Evolutionary conservation across 2,113 vertebrate genomes (phyloP), one percentile per base, ranked within the genome.

Genomic region (Syngnathus scovelli): DNA sequence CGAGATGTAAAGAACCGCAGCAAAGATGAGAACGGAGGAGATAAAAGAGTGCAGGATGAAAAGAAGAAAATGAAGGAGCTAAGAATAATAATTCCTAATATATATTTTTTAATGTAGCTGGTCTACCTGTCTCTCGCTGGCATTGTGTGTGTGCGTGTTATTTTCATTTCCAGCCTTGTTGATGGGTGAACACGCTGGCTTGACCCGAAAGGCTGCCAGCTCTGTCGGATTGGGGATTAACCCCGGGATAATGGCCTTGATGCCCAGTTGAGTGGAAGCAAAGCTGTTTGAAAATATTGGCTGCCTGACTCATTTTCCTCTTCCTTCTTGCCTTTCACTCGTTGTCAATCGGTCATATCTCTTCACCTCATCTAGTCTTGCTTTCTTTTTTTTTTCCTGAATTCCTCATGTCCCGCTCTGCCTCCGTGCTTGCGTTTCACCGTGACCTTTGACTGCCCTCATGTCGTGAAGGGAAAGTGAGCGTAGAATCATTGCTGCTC

Each of bases 201-300:
- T 82, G 84, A 88, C 84, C 82, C 81, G 76, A 81, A 81, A 83
- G 81, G 78, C 86, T 82, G 82, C 82, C 84, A 87, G 85, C 83
- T 85, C 83, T 66, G 78, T 87, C 78, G 83, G 86, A 89, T 88
- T 86, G 85, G 78, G 90, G 89, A 90, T 90, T 90, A 90, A 91
- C 86, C 87, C 86, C 81, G 67, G 86, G 86, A 89, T 90, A 89
- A 90, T 89, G 88, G 83, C 88, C 85, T 85, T 88, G 87, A 90
- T 90, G 88, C 86, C 86, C 83, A 89, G 88, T 83, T 89, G 87
- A 90, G 86, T 90, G 88, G 88, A 89, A 87, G 88, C 78, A 89
- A 89, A 89, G 89, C 89, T 89, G 89, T 89, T 91, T 91, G 89
- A 89, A 88, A 87, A 87, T 84, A 88, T 85, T 86, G 84, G 80